Conservation (phyloP, 2,113 vertebrate species). For the Cephalopholis sonnerati region DNA sequence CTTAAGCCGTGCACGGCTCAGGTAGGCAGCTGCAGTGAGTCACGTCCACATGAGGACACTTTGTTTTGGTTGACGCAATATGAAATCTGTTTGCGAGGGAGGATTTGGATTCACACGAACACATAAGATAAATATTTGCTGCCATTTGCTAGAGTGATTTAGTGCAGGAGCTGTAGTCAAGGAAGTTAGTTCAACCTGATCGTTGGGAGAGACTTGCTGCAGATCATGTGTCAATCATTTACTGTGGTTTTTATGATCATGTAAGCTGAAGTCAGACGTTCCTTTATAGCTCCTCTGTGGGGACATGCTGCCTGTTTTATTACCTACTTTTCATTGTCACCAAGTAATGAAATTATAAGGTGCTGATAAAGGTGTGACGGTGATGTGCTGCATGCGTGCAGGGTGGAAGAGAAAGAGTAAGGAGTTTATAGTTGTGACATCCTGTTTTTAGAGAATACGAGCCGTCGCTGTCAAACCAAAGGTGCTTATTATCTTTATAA, state of each 20-base stretch:
- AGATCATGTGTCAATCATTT: conserved; percentile 43
- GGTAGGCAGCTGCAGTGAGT: conserved; percentile 3
- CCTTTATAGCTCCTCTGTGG: neutral
- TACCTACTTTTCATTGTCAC: neutral
- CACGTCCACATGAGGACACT: neutral
- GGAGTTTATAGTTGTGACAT: neutral
- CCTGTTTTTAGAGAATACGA: neutral
- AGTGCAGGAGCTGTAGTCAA: neutral
- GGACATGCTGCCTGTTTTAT: neutral
- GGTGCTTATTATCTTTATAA: conserved; percentile 23
- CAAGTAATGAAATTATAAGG: neutral
- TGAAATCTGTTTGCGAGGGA: conserved; percentile 12
- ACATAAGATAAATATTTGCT: neutral
- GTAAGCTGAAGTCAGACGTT: neutral
- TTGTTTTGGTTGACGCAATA: conserved; percentile 19
- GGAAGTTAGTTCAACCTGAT: conserved; percentile 23
- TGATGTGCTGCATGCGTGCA: neutral
- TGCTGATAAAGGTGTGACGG: neutral
- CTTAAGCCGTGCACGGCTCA: conserved; percentile 34
- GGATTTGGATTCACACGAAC: neutral
- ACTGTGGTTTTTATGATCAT: conserved; percentile 25
- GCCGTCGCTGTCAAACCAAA: neutral
- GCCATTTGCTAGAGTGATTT: no score
- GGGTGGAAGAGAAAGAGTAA: neutral
- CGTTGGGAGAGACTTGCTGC: conserved; percentile 3